Percentiles rank a stretch among this genome's conserved stretches.
These are phyloP conservation scores for Eucriotettix oculatus DNA, from an alignment of 2,888 invertebrate genomes.

Conservation along the genomic window DNA sequence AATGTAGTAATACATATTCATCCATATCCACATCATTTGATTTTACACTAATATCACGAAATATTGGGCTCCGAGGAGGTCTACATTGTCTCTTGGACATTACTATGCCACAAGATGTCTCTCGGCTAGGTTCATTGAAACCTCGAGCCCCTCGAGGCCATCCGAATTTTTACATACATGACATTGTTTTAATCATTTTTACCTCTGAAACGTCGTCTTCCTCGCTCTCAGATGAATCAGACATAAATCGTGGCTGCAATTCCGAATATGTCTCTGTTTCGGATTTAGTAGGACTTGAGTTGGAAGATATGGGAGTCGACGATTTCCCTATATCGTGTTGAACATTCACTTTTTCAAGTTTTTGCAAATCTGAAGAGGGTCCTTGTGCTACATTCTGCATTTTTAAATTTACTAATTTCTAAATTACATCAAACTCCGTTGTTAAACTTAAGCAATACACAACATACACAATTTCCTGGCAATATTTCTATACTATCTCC, in stretches of 20 bases:
- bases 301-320: conserved; percentile 71
- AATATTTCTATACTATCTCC: conserved; percentile 24
- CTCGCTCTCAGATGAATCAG: conserved; percentile 89
- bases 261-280: conserved; percentile 77
- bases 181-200: conserved; percentile 23
- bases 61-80: neutral
- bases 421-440: conserved; percentile 29
- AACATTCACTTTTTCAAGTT: conserved; percentile 60
- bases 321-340: conserved; percentile 33
- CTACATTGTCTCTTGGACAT: conserved; percentile 12
- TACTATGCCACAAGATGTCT: conserved; percentile 42
- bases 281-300: conserved; percentile 67
- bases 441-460: conserved; percentile 21
- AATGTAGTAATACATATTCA: neutral
- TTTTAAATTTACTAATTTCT: conserved; percentile 51
- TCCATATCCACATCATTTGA: too few species aligned
- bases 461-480: conserved; percentile 21
- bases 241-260: conserved; percentile 73
- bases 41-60: too few species aligned
- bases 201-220: conserved; percentile 95
- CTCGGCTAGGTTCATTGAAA: conserved; percentile 40
- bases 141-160: conserved; percentile 13
- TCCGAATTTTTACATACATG: conserved; percentile 14
- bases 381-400: conserved; percentile 83
- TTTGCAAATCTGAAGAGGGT: conserved; percentile 59